Conservation (phyloP, 2,888 invertebrate genomes). For the Patella depressa region DNA sequence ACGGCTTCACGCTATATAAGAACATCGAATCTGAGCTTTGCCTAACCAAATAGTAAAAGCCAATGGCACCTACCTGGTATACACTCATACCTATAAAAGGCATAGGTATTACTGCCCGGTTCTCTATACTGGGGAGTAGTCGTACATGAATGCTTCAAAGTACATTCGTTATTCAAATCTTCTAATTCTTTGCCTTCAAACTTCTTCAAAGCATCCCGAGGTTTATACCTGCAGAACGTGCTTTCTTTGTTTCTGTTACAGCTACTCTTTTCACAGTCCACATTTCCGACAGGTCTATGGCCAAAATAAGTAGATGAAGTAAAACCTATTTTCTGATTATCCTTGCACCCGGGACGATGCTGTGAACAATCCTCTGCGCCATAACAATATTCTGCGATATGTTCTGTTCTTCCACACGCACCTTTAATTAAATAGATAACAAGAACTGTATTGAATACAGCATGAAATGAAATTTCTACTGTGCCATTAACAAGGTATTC, state of each 20-base stretch:
- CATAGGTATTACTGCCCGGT: background rate
- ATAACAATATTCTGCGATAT: background rate
- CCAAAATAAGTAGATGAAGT: background rate
- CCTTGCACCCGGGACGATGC: background rate
- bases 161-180: background rate
- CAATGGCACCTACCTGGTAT: background rate
- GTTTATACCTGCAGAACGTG: background rate
- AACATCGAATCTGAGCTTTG: too few relatives aligned
- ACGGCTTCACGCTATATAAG: too few relatives aligned
- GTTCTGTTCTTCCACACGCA: slow-evolving; percentile 7
- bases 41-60: too few relatives aligned
- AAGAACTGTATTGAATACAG: too few relatives aligned
- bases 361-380: background rate
- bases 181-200: background rate
- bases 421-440: background rate
- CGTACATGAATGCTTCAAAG: background rate
- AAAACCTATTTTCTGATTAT: background rate
- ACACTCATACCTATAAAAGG: background rate
- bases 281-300: background rate
- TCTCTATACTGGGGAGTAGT: background rate
- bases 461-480: too few relatives aligned
- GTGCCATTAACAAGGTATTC: too few relatives aligned
- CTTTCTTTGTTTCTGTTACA: background rate
- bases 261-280: too few relatives aligned
- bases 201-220: background rate